A percentile compares a stretch with the other conserved stretches of the same genome.
These are phyloP conservation scores for Heteropelma amictum DNA, from an alignment of 2,888 invertebrate genomes.

Conservation along the genomic window DNA sequence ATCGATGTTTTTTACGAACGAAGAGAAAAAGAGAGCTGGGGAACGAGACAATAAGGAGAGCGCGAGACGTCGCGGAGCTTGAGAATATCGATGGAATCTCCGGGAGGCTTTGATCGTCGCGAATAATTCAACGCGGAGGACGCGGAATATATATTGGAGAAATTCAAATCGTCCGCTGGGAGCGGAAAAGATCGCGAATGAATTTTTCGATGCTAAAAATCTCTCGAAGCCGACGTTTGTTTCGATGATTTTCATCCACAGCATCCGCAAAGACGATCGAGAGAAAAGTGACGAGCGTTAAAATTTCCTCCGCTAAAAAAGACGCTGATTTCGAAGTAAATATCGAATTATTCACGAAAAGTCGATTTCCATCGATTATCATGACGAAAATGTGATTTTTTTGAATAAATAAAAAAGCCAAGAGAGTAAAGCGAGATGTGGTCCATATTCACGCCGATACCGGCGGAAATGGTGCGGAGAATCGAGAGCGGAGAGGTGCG, in stretches of 20 bases:
- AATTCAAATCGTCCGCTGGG: conserved; percentile 74
- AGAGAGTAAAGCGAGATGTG: not conserved
- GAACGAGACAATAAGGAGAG: conserved; percentile 1
- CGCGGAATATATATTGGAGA: conserved; percentile 70
- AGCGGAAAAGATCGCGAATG: conserved; percentile 60
- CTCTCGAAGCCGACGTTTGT: too few species aligned
- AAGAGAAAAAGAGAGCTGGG: conserved; percentile 14
- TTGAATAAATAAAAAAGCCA: not conserved
- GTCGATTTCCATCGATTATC: too few species aligned
- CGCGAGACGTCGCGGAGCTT: too few species aligned
- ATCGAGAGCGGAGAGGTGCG: conserved; percentile 48
- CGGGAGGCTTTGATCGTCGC: conserved; percentile 12
- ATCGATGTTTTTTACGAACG: conserved; percentile 23
- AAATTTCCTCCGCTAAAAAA: too few species aligned
- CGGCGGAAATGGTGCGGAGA: not conserved
- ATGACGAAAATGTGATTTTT: too few species aligned
- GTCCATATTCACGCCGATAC: conserved; percentile 10
- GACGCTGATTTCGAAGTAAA: too few species aligned
- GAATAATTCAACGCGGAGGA: conserved; percentile 35
- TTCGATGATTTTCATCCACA: too few species aligned
- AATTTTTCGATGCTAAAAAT: not conserved
- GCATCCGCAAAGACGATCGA: too few species aligned
- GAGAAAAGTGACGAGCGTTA: too few species aligned
- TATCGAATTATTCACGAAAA: too few species aligned
- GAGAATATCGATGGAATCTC: conserved; percentile 20